Conservation (phyloP, 2,888 invertebrate species). For the Drosophila seclusa region DNA sequence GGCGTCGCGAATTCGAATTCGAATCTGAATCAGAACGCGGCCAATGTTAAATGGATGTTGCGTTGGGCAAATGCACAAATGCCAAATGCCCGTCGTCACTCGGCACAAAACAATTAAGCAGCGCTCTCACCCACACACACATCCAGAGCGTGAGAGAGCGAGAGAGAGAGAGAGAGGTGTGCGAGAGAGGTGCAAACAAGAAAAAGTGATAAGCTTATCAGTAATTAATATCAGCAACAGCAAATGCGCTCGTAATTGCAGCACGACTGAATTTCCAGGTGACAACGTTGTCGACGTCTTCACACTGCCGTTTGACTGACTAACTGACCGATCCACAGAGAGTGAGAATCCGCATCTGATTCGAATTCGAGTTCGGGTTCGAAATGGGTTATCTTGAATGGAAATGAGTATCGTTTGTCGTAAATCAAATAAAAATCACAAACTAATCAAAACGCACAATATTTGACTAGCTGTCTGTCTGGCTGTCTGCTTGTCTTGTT, state of each 20-base stretch:
- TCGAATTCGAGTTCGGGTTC: slow-evolving; percentile 5
- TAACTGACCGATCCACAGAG: slow-evolving; percentile 3
- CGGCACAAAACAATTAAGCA: slow-evolving; percentile 47
- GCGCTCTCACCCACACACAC: slow-evolving; percentile 26
- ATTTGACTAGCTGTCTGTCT: slow-evolving; percentile 14
- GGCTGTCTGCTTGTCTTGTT: neutral
- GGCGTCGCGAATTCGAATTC: slow-evolving; percentile 19
- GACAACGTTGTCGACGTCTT: slow-evolving; percentile 10
- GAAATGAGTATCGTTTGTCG: slow-evolving; percentile 17
- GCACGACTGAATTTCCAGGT: slow-evolving; percentile 43
- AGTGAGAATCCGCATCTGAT: neutral
- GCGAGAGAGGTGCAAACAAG: slow-evolving; percentile 4
- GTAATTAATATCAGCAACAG: slow-evolving; percentile 20
- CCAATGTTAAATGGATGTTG: slow-evolving; percentile 19
- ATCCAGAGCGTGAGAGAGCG: neutral
- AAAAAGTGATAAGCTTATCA: slow-evolving; percentile 75
- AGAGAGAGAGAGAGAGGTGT: neutral
- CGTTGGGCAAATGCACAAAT: slow-evolving; percentile 35
- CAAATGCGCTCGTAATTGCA: slow-evolving; percentile 36
- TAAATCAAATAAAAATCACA: slow-evolving; percentile 20
- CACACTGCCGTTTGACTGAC: neutral
- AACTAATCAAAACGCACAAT: slow-evolving; percentile 39
- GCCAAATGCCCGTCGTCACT: slow-evolving; percentile 26
- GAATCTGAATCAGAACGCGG: slow-evolving; percentile 25
- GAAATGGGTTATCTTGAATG: slow-evolving; percentile 3